phyloP scores from a whole-genome alignment of 1,140 invertebrate genomes.

The Diachasmimorpha longicaudata region DNA sequence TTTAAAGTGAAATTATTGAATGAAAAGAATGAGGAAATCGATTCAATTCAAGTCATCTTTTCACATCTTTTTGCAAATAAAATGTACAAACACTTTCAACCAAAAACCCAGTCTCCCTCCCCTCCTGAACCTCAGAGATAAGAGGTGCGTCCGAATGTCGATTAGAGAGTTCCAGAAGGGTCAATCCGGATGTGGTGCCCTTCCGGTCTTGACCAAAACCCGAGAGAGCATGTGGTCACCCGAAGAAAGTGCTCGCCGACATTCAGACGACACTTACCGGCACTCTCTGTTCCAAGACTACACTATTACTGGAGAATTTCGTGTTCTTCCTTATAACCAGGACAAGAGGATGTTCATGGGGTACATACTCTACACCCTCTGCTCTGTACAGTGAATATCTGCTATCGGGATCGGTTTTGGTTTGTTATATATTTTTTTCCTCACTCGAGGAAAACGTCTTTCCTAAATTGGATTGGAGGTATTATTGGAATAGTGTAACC shows the following conservation, averaged over 20 bases:
- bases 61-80: no score
- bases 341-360: not conserved
- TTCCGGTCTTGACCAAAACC: not conserved
- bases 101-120: no score
- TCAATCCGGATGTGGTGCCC: not conserved
- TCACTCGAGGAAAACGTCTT: slow-evolving; percentile 2
- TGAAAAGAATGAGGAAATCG: no score
- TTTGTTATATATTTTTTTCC: not conserved
- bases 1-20: no score
- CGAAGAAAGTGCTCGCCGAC: not conserved
- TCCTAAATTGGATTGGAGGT: slow-evolving; percentile 14
- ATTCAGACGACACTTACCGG: not conserved
- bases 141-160: not conserved
- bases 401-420: slow-evolving; percentile 1
- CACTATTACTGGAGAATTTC: not conserved
- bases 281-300: not conserved
- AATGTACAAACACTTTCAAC: no score
- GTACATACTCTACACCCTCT: not conserved
- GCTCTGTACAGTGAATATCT: not conserved
- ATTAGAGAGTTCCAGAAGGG: not conserved
- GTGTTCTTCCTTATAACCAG: not conserved
- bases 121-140: not conserved
- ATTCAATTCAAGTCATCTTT: no score
- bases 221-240: not conserved
- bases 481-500: slow-evolving; percentile 13